These are phyloP conservation scores for Chlamydotis undulata DNA, from an alignment of 2,113 vertebrate genomes.

Conservation along the genomic window DNA sequence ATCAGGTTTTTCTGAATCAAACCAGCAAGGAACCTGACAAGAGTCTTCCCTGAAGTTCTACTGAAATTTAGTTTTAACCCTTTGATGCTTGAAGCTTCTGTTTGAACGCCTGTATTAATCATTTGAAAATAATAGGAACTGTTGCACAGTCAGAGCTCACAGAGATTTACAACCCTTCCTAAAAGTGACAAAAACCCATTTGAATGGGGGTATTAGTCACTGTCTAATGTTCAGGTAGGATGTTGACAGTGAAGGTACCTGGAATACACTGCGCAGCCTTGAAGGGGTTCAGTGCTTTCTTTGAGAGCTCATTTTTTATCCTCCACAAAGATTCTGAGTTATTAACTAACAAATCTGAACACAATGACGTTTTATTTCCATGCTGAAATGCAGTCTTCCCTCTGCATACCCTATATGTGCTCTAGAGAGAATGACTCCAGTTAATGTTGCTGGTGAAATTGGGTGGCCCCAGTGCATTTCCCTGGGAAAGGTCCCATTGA, in stretches of 20 bases:
- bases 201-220: background rate
- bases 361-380: background rate
- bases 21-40: background rate
- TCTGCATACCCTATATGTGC: background rate
- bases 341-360: background rate
- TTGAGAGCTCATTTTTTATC: background rate
- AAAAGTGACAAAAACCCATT: background rate
- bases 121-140: background rate
- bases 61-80: constrained; percentile 10
- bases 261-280: background rate
- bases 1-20: background rate
- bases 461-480: background rate
- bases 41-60: background rate
- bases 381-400: background rate
- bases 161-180: background rate
- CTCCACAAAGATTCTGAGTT: background rate
- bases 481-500: background rate
- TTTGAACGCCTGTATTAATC: background rate
- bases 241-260: background rate
- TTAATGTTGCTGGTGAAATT: background rate
- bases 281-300: background rate
- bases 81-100: background rate
- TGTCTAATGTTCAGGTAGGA: background rate
- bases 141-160: background rate
- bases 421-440: background rate